Percentiles rank a stretch among this genome's conserved stretches.
phyloP scores from a whole-genome alignment of 2,888 invertebrate species.

The Drepana falcataria region DNA sequence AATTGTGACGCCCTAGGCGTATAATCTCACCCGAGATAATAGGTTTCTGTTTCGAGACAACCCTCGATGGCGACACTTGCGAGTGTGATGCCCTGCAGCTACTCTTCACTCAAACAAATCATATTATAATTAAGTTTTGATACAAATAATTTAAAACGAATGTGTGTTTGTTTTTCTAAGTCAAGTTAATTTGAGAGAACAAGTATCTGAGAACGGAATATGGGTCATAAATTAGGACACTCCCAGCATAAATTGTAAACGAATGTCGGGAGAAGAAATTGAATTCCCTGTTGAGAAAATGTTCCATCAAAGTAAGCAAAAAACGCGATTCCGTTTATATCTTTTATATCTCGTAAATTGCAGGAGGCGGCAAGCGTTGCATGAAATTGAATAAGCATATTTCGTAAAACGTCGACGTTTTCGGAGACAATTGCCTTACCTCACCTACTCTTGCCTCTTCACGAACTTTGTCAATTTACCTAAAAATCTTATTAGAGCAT shows the following conservation, averaged over 20 bases:
- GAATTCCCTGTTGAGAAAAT: slow-evolving; percentile 76
- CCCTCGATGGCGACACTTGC: slow-evolving; percentile 74
- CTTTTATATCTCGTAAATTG: slow-evolving; percentile 80
- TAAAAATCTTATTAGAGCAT: slow-evolving; percentile 71
- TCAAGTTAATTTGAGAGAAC: neutral
- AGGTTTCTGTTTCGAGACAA: slow-evolving; percentile 78
- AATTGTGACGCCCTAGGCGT: slow-evolving; percentile 80
- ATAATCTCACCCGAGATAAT: slow-evolving; percentile 80
- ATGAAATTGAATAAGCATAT: slow-evolving; percentile 80
- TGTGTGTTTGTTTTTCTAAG: slow-evolving; percentile 6
- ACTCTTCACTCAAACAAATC: slow-evolving; percentile 72
- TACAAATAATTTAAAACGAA: slow-evolving; percentile 49
- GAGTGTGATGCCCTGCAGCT: slow-evolving; percentile 70
- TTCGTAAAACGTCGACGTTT: slow-evolving; percentile 79
- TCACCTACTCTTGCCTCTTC: slow-evolving; percentile 75
- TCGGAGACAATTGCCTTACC: slow-evolving; percentile 79
- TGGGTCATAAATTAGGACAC: slow-evolving; percentile 48
- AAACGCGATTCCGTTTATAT: slow-evolving; percentile 79
- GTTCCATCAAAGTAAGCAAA: slow-evolving; percentile 78
- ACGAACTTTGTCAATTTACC: slow-evolving; percentile 78
- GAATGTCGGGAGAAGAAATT: slow-evolving; percentile 69
- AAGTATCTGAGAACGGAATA: slow-evolving; percentile 22
- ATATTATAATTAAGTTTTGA: slow-evolving; percentile 73
- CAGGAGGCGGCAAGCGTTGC: slow-evolving; percentile 79
- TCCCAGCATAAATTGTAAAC: slow-evolving; percentile 63